Evolutionary conservation across 92 coral and sea anemone species (phyloP), one percentile per base, ranked within the genome.

Genomic region (Parazoanthus darwini): DNA sequence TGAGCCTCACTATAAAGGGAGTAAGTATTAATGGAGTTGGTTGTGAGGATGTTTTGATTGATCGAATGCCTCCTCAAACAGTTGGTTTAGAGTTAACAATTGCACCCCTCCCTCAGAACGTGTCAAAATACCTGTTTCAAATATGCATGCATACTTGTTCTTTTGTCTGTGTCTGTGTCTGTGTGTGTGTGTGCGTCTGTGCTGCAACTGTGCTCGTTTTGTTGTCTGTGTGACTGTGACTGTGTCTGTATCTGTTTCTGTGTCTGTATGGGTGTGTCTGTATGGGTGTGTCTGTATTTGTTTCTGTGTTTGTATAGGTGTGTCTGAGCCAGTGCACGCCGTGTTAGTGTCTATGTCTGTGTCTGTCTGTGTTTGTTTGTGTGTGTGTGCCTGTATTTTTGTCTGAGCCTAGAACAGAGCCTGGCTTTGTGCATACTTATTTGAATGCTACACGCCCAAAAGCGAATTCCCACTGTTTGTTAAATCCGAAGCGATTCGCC

Each of bases 1-100:
- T 96, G 54, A 94, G 98, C 79, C 96, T 96, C 11, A 90, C 92
- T 67, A 88, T 96, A 18, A 94, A 90, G 26, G 89, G 90, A 92
- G 98, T 94, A 89, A 84, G 89, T 86, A 18, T 42, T 58, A 6
- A 8, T 78, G 6, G 9, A 6, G 37, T 42, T 9, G 26, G 15
- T 78, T 8, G 35, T 25, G 36, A 33, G 4, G 8, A 1, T 39
- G 63, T 39, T 43, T 48, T 25, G 37, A 20, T 36, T 50, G 11
- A 18, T 22, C 8, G 33, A 42, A 10, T 39, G 44, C 42, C 16
- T 25, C 33, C 26, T 38, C 39, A 7, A 78, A 18, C 9, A 18
- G 59, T 54, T 18, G 18, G 59, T 54, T 14, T 11, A 54, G 59
- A 54, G 33, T 29, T 29, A 29, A 29, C 33, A 29, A 29, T 29